Evolutionary conservation across 2,113 vertebrate genomes (phyloP), one percentile per base, ranked within the genome.

Genomic region (Pungitius pungitius): DNA sequence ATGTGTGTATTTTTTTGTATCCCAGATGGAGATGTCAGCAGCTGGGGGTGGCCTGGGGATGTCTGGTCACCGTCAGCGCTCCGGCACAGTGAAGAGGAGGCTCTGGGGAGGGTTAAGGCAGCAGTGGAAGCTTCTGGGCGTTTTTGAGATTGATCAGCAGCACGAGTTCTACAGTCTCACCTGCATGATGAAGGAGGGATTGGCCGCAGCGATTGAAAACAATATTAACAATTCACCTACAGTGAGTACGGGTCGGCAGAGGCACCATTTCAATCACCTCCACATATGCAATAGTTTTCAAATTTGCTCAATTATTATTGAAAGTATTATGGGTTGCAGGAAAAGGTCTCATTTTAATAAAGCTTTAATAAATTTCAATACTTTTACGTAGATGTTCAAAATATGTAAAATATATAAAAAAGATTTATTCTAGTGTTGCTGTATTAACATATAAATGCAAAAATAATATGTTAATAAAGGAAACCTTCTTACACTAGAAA

Each of bases 111-210:
- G 91, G 1, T 69, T 96, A 18, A 88, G 93, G 58, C 93, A 95
- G 63, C 93, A 93, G 70, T 96, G 95, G 92, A 93, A 92, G 18
- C 90, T 95, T n/a, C 75, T 96, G 22, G 96, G 96, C 17, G 82
- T 97, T 69, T 96, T 97, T 85, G 95, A 96, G 89, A 95, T 97
- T 1, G 89, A 94, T 60, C 85, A 89, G 3, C 88, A 93, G 22
- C 96, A 97, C 0, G 94, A 96, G 78, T 94, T 95, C 72, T 95
- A 95, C 75, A 24, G 45, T 20, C 82, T 96, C 64, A 95, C 93
- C 0, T 94, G 93, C 58, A 95, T 96, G 93, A 95, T 97, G 90
- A 96, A 96, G 86, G 90, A 94, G 39, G 96, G 96, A 5, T 85
- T 97, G 57, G 88, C 86, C 47, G 90, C 92, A 5, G 94, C 96